phyloP scores from a whole-genome alignment of 2,888 invertebrate species.

The Oxycera nigricornis region DNA sequence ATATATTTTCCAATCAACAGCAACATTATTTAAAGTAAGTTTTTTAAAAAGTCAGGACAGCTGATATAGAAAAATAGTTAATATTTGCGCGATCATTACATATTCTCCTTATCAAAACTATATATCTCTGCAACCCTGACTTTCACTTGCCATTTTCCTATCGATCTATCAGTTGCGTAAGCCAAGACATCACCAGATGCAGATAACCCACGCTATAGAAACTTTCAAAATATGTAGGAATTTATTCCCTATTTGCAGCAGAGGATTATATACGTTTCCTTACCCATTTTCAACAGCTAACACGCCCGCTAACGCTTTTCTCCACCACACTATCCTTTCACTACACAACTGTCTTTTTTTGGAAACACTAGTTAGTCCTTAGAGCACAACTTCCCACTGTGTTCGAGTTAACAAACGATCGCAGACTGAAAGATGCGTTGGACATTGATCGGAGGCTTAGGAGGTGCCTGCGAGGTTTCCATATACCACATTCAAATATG shows the following conservation, averaged over 20 bases:
- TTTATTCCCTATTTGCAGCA: too few relatives aligned
- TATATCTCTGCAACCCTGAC: too few relatives aligned
- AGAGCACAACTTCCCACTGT: conserved; percentile 8
- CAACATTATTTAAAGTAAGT: too few relatives aligned
- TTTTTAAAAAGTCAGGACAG: too few relatives aligned
- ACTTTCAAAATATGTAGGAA: too few relatives aligned
- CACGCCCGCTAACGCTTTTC: conserved; percentile 5
- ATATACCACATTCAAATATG: background rate
- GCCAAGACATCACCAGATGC: background rate
- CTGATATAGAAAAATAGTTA: too few relatives aligned
- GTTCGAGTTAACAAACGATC: conserved; percentile 11
- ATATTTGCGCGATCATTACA: too few relatives aligned
- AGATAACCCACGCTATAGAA: too few relatives aligned
- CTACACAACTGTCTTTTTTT: background rate
- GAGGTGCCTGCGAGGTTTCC: background rate
- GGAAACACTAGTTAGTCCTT: background rate
- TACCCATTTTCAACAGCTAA: conserved; percentile 26
- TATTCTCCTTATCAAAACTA: too few relatives aligned
- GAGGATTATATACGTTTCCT: background rate
- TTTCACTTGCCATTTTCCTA: background rate
- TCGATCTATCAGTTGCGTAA: background rate
- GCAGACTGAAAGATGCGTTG: conserved; percentile 28
- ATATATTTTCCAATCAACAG: too few relatives aligned
- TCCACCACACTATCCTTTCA: conserved; percentile 4
- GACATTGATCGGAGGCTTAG: conserved; percentile 34